phyloP scores from a whole-genome alignment of 1,140 invertebrate species.

The Tetramorium alpestre region DNA sequence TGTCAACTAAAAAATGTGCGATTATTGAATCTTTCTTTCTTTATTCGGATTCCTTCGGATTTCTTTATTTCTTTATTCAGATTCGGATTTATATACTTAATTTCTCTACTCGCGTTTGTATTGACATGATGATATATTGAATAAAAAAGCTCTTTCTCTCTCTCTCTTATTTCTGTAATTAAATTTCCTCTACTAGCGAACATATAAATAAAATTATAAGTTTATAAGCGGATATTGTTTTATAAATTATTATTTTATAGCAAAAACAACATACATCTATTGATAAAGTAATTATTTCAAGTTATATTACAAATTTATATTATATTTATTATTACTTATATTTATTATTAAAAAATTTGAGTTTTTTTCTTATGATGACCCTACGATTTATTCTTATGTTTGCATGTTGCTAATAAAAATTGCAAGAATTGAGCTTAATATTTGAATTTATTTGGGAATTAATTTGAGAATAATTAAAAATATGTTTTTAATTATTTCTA shows the following conservation, averaged over 20 bases:
- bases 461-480: constrained; percentile 30
- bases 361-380: neutral
- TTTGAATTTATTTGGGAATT: constrained; percentile 51
- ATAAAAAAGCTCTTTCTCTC: neutral
- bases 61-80: constrained; percentile 1
- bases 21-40: neutral
- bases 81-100: neutral
- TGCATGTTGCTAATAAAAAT: neutral
- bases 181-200: neutral
- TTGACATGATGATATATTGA: neutral
- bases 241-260: neutral
- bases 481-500: constrained; percentile 68
- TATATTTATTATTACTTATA: too few relatives aligned
- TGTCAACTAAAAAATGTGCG: neutral
- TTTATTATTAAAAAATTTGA: neutral
- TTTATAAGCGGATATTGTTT: neutral
- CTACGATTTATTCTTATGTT: neutral
- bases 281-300: too few relatives aligned
- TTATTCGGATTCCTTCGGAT: neutral
- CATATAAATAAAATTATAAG: neutral
- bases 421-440: neutral
- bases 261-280: too few relatives aligned
- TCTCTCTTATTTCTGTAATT: neutral
- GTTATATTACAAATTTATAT: too few relatives aligned
- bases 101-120: neutral